phyloP scores from a whole-genome alignment of 2,113 vertebrate genomes.

The Trochalopteron elliotii region DNA sequence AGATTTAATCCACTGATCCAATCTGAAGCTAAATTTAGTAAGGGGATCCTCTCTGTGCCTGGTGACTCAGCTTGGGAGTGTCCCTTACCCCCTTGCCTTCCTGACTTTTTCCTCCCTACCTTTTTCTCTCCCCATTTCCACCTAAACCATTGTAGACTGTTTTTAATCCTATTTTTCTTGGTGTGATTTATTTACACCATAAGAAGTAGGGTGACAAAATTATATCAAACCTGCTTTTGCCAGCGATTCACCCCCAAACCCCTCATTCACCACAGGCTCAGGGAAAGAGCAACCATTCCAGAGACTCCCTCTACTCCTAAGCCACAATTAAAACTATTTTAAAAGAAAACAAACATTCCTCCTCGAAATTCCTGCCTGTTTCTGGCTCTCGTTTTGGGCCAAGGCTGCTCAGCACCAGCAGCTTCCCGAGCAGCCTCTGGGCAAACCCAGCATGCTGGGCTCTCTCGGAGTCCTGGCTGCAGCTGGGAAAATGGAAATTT shows the following conservation, averaged over 20 bases:
- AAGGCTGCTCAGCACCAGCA: background rate
- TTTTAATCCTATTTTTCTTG: background rate
- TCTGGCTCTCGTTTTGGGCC: background rate
- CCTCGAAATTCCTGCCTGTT: background rate
- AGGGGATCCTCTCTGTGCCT: background rate
- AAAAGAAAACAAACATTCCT: constrained; percentile 31
- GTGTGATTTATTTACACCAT: background rate
- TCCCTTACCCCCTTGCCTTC: background rate
- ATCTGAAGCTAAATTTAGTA: background rate
- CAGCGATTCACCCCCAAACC: background rate
- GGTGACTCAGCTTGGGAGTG: background rate
- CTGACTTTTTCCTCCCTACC: background rate
- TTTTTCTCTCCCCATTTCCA: background rate
- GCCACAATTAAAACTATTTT: constrained; percentile 21
- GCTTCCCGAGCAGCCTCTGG: background rate
- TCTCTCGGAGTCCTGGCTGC: rapidly evolving
- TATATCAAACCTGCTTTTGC: background rate
- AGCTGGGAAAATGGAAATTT: background rate
- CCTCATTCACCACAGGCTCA: background rate
- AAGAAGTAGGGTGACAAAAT: background rate
- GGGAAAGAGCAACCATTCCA: background rate
- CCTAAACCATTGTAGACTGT: background rate
- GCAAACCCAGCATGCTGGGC: background rate
- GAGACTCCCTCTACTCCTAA: background rate
- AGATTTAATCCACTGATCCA: background rate